Evolutionary conservation across 2,888 invertebrate species (phyloP).

Genomic region (Tyria jacobaeae): DNA sequence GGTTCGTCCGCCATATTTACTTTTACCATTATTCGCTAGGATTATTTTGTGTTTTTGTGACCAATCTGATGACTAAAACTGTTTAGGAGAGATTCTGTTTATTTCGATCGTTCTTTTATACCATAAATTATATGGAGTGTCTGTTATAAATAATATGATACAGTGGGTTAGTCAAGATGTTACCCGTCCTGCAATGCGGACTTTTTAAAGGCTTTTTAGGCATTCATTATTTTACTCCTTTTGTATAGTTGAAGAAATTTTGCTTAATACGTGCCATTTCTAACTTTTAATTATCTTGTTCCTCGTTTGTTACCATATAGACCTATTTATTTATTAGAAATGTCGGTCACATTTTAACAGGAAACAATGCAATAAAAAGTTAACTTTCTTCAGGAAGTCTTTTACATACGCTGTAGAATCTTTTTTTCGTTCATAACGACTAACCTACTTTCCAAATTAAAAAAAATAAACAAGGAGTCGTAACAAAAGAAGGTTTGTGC

Average conservation of each 20-base stretch:
- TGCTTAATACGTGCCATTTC: not conserved
- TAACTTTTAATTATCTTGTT: not conserved
- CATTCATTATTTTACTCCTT: constrained; percentile 21
- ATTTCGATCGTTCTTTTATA: constrained; percentile 16
- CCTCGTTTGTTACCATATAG: constrained; percentile 29
- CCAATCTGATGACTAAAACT: constrained; percentile 38
- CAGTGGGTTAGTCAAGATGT: constrained; percentile 23
- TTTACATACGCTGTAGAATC: not conserved
- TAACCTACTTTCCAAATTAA: constrained; percentile 15
- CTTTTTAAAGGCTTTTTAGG: constrained; percentile 41
- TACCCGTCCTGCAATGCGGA: constrained; percentile 69
- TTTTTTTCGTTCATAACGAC: constrained; percentile 13
- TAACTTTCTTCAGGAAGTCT: constrained; percentile 20
- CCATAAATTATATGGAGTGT: constrained; percentile 7
- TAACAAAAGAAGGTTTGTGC: constrained; percentile 45
- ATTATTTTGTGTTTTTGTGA: constrained; percentile 67
- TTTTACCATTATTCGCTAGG: constrained; percentile 62
- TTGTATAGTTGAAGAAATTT: not conserved
- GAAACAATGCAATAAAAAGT: constrained; percentile 29
- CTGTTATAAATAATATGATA: constrained; percentile 4
- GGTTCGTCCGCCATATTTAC: constrained; percentile 82
- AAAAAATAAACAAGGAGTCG: constrained; percentile 14
- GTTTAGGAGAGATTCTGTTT: constrained; percentile 19
- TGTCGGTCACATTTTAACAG: constrained; percentile 16
- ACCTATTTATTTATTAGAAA: not conserved